These are phyloP conservation scores for Heliconius melpomene DNA, from an alignment of 1,140 invertebrate genomes.

Conservation along the genomic window DNA sequence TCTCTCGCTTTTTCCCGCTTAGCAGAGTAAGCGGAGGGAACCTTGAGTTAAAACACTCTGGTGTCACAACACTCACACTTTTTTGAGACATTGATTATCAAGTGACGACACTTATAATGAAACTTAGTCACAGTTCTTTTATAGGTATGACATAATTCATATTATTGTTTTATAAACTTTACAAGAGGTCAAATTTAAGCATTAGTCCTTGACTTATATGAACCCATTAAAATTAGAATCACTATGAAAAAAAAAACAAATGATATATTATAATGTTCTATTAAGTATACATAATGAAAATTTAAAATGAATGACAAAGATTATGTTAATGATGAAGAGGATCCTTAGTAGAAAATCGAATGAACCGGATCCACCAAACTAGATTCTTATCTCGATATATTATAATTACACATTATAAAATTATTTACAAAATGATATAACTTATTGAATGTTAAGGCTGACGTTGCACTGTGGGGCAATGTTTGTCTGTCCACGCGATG, in stretches of 20 bases:
- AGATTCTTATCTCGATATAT: conserved; percentile 29
- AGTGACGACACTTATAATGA: no score
- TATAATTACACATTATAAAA: conserved; percentile 30
- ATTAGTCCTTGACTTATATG: conserved; percentile 15
- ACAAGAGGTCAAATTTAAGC: neutral
- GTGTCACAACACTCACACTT: no score
- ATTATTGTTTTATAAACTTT: neutral
- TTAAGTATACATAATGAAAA: conserved; percentile 41
- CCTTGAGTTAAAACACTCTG: no score
- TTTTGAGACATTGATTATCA: no score
- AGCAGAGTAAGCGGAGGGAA: no score
- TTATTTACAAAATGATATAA: conserved; percentile 11
- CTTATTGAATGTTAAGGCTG: no score
- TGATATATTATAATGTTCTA: conserved; percentile 42
- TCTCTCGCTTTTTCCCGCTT: no score
- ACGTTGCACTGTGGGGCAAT: neutral
- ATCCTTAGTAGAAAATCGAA: conserved; percentile 9
- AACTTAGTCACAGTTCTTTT: no score
- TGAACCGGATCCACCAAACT: conserved; percentile 38
- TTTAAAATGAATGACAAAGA: conserved; percentile 32
- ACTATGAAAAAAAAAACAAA: neutral
- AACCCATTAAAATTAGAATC: conserved; percentile 10
- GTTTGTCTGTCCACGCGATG: neutral
- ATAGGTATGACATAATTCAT: no score
- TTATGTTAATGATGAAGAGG: neutral